Base-by-base conservation (phyloP, 2,113 vertebrate genomes). In the Spheniscus mendiculus region DNA sequence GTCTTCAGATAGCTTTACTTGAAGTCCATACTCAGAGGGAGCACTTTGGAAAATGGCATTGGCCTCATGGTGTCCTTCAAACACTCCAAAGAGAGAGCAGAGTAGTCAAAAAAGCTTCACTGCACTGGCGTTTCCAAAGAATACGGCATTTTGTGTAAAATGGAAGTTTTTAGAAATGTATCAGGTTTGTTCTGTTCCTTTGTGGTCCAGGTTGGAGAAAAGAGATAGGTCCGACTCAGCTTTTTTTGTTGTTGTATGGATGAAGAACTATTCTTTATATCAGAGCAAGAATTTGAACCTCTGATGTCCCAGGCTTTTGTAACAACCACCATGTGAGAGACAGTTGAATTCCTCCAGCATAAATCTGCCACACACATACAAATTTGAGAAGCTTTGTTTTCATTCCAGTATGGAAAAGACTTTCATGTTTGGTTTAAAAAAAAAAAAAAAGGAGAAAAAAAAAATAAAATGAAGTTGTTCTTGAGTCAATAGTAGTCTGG, bases 351-450 rank as follows among this genome's bases (percentile, higher is more conserved):
- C 42, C 59, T 83, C 36, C 63, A 81, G 59, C 59, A 26, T 53
- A 86, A 83, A 92, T 95, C 80, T 89, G 67, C 80, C 76, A 92
- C 83, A 89, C 76, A 83, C 53, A 77, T 30, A 93, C 66, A 83
- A 86, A 87, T 86, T 55, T 83, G 83, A 91, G 53, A 44, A 81
- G 66, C 56, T 93, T 93, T 94, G 80, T 91, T 96, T 95, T 96
- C 59, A 83, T 87, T 95, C 67, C 67, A 87, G 34, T 69, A 72
- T 69, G 66, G 42, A 93, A 87, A 90, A 85, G 13, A 26, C 49
- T 81, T 83, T 50, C 36, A 72, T 47, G 30, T 86, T 83, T 83
- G 18, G 5, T 26, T 34, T 20, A 36, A 45, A n/a, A 21, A 78
- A 62, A n/a, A 44, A 29, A 30, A 9, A 10, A 15, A 3, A 1